phyloP scores from a whole-genome alignment of 2,113 vertebrate species.

The Ophiodon elongatus region DNA sequence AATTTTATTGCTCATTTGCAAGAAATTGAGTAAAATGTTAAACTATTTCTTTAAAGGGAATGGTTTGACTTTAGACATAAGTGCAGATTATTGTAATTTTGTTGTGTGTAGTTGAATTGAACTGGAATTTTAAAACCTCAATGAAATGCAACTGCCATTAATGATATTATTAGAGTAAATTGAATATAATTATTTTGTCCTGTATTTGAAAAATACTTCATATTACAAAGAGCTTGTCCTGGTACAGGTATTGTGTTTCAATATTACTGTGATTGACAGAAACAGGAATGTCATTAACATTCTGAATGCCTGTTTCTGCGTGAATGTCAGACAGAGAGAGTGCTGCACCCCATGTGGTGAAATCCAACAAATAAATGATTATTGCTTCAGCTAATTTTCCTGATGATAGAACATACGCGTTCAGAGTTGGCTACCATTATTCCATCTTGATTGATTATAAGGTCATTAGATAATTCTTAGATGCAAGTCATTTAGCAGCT shows the following conservation, averaged over 20 bases:
- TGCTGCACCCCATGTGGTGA: neutral
- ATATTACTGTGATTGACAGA: neutral
- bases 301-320: conserved; percentile 17
- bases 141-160: neutral
- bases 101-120: neutral
- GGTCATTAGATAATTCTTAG: conserved; percentile 51
- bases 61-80: neutral
- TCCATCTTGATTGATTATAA: conserved; percentile 45
- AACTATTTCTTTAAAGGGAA: neutral
- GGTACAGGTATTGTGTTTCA: neutral
- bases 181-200: no score
- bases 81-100: neutral
- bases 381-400: conserved; percentile 17
- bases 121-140: neutral
- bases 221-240: neutral
- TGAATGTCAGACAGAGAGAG: neutral
- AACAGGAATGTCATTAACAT: neutral
- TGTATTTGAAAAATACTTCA: neutral
- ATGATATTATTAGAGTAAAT: neutral
- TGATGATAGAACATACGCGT: conserved; percentile 23
- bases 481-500: conserved; percentile 47
- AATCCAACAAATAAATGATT: conserved; percentile 20
- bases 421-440: conserved; percentile 17
- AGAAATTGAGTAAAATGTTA: neutral
- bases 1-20: neutral